These are phyloP conservation scores for Mechanitis messenoides DNA, from an alignment of 2,888 invertebrate genomes.

Conservation along the genomic window DNA sequence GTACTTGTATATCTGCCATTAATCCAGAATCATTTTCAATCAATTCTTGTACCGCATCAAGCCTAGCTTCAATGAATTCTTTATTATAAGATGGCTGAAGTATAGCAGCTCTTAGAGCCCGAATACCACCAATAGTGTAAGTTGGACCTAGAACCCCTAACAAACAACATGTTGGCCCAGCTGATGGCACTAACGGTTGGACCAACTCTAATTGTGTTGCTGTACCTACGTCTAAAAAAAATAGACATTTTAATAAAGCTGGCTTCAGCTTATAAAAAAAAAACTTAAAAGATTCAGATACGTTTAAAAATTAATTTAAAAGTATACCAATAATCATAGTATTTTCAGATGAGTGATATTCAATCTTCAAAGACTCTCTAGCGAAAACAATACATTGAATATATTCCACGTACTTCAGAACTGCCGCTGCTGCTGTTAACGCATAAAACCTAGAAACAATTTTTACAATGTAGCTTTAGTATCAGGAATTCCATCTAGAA, in stretches of 20 bases:
- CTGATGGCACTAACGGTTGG: constrained; percentile 68
- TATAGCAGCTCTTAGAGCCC: constrained; percentile 87
- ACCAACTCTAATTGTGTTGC: constrained; percentile 86
- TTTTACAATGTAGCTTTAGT: neutral
- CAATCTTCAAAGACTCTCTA: constrained; percentile 85
- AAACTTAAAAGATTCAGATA: too few species aligned
- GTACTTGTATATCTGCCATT: constrained; percentile 79
- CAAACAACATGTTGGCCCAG: constrained; percentile 63
- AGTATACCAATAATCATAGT: constrained; percentile 88
- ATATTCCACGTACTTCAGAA: constrained; percentile 89
- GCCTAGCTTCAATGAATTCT: constrained; percentile 80
- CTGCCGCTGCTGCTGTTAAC: constrained; percentile 88
- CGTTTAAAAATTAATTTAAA: neutral
- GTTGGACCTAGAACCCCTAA: constrained; percentile 65
- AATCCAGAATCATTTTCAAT: constrained; percentile 80
- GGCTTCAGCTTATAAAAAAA: too few species aligned
- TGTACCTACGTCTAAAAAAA: constrained; percentile 83
- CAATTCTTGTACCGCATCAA: constrained; percentile 87
- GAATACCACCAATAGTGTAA: constrained; percentile 79
- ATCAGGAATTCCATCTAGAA: neutral
- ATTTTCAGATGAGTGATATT: constrained; percentile 88
- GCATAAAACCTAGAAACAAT: constrained; percentile 84
- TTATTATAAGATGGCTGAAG: constrained; percentile 85
- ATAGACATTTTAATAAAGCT: neutral
- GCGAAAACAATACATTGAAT: constrained; percentile 85